These are phyloP conservation scores for Diarsia dahlii DNA, from an alignment of 2,888 invertebrate species.

Conservation along the genomic window DNA sequence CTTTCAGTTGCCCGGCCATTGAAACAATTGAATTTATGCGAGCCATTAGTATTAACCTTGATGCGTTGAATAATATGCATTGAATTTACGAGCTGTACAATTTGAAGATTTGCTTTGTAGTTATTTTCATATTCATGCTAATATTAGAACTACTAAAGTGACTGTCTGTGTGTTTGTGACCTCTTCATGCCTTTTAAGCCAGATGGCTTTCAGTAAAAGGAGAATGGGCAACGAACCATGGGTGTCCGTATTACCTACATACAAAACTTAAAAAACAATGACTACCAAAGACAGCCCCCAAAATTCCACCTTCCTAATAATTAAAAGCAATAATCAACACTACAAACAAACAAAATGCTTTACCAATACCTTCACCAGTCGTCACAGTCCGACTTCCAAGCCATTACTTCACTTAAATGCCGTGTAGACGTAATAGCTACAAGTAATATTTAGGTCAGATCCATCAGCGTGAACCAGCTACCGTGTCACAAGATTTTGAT, in stretches of 20 bases:
- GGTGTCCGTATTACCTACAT: too few species aligned
- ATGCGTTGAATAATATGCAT: background rate
- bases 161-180: background rate
- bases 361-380: background rate
- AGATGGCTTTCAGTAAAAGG: background rate
- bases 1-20: background rate
- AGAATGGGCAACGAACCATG: background rate
- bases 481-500: constrained; percentile 65
- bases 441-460: constrained; percentile 67
- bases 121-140: constrained; percentile 9
- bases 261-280: too few species aligned
- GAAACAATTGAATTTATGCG: background rate
- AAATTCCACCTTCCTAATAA: background rate
- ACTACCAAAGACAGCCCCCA: background rate
- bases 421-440: constrained; percentile 46
- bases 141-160: background rate
- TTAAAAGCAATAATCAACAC: background rate
- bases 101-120: background rate
- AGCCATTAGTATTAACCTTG: constrained; percentile 19
- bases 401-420: constrained; percentile 44
- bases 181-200: background rate
- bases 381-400: background rate
- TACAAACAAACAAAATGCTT: background rate
- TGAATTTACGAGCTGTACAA: background rate
- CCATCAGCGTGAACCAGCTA: constrained; percentile 58